A percentile compares a stretch with the other conserved stretches of the same genome.
Conservation (phyloP, 2,797 vertebrate genomes). For the Mallotus villosus region DNA sequence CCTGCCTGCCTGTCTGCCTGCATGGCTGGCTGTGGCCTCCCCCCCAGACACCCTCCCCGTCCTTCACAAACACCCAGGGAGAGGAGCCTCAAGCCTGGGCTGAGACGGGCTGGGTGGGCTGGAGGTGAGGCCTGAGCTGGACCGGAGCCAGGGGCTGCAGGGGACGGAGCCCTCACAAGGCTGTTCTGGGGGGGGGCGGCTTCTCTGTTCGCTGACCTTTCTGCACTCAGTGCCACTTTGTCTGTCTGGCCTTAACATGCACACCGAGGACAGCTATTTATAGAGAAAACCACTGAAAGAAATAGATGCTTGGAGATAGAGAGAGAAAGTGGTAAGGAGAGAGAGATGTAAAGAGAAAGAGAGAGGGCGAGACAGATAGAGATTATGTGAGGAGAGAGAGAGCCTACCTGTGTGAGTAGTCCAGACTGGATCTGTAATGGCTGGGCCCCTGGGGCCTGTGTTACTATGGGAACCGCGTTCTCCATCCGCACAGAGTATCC, state of each 20-base stretch:
- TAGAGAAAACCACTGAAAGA: neutral
- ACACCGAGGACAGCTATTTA: neutral
- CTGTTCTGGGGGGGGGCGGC: constrained; percentile 24
- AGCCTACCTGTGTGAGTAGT: constrained; percentile 93
- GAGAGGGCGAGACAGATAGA: neutral
- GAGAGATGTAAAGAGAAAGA: neutral
- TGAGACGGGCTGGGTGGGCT: constrained; percentile 21
- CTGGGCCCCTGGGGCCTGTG: constrained; percentile 93
- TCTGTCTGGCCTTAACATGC: neutral
- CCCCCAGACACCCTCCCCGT: neutral
- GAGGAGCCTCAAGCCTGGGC: constrained; percentile 27
- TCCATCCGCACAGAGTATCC: constrained; percentile 98
- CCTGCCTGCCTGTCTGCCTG: constrained; percentile 1
- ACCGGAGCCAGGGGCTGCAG: neutral
- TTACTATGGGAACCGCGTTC: constrained; percentile 97
- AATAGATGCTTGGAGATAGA: neutral
- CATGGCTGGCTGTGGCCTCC: neutral
- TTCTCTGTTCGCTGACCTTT: too few relatives aligned
- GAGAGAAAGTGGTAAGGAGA: neutral
- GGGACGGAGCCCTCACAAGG: constrained; percentile 26
- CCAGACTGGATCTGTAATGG: constrained; percentile 97
- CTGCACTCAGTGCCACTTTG: neutral
- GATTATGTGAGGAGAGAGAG: neutral
- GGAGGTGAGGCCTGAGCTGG: constrained; percentile 6
- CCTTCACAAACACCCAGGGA: constrained; percentile 41